These are phyloP conservation scores for Eupelmus urozonus DNA, from an alignment of 2,888 invertebrate species.

Conservation along the genomic window DNA sequence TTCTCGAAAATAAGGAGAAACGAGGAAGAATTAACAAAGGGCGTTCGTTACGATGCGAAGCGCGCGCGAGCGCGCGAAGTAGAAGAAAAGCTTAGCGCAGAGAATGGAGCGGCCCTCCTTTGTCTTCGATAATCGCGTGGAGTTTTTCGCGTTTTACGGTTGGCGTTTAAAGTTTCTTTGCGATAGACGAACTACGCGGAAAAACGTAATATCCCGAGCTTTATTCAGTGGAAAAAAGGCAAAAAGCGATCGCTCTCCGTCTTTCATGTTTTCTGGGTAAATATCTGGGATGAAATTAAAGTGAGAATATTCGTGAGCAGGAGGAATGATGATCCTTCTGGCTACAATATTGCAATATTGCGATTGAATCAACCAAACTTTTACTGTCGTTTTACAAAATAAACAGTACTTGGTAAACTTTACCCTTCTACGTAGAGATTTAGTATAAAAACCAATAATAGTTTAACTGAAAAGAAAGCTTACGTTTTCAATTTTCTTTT, in stretches of 20 bases:
- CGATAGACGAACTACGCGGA: not conserved
- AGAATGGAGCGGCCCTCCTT: not conserved
- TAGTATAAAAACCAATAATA: no score
- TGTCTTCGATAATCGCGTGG: constrained; percentile 21
- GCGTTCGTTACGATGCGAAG: not conserved
- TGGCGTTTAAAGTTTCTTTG: not conserved
- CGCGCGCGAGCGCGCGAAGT: no score
- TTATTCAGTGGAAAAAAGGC: not conserved
- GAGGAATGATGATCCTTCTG: no score
- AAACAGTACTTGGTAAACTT: no score
- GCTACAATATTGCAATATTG: no score
- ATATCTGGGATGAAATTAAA: constrained; percentile 14
- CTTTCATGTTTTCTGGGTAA: not conserved
- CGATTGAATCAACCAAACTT: no score
- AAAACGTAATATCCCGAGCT: no score
- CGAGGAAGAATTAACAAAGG: constrained; percentile 3
- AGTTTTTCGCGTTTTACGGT: not conserved
- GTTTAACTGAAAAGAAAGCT: no score
- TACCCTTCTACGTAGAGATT: no score
- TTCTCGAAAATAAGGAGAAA: not conserved
- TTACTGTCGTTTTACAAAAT: no score
- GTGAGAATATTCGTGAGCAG: not conserved
- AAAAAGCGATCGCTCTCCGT: not conserved
- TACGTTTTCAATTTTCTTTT: no score
- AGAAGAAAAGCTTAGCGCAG: not conserved